Percentiles rank a stretch among this genome's conserved stretches.
These are phyloP conservation scores for Dinoponera quadriceps DNA, from an alignment of 1,140 invertebrate species.

Conservation along the genomic window DNA sequence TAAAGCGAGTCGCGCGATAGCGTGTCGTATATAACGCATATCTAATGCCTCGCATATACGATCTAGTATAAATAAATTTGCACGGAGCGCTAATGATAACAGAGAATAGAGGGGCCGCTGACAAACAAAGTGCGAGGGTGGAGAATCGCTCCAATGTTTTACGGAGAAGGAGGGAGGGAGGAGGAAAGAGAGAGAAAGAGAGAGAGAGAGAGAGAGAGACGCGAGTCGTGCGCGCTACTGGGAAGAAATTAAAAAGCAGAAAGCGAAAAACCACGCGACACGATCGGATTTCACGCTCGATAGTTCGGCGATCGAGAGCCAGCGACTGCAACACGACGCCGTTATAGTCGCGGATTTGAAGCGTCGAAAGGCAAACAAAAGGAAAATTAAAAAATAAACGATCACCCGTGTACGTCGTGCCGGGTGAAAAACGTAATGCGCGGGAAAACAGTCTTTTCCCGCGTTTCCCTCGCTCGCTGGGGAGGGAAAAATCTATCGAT, in stretches of 20 bases:
- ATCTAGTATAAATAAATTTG: conserved; percentile 59
- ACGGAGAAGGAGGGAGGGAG: not conserved
- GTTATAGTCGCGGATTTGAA: conserved; percentile 59
- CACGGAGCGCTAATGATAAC: conserved; percentile 49
- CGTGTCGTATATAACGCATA: conserved; percentile 41
- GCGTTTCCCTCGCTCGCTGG: conserved; percentile 25
- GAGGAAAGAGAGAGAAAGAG: too few relatives aligned
- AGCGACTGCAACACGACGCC: conserved; percentile 54
- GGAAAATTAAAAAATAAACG: conserved; percentile 63
- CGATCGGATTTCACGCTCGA: conserved; percentile 61
- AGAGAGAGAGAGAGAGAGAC: not conserved
- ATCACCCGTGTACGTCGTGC: conserved; percentile 31
- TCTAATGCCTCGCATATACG: not conserved
- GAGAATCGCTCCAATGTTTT: conserved; percentile 40
- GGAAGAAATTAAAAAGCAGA: conserved; percentile 62
- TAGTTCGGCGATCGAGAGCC: conserved; percentile 57
- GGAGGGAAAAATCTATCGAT: conserved; percentile 49
- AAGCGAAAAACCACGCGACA: conserved; percentile 61
- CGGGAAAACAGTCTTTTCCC: conserved; percentile 59
- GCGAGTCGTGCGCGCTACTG: conserved; percentile 20
- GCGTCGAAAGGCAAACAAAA: conserved; percentile 61
- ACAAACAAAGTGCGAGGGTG: conserved; percentile 14
- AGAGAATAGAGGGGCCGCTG: conserved; percentile 12
- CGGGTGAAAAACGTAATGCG: conserved; percentile 56
- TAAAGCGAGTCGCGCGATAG: conserved; percentile 38